Conservation (phyloP, 1,140 invertebrate species). For the Nasonia vitripennis region DNA sequence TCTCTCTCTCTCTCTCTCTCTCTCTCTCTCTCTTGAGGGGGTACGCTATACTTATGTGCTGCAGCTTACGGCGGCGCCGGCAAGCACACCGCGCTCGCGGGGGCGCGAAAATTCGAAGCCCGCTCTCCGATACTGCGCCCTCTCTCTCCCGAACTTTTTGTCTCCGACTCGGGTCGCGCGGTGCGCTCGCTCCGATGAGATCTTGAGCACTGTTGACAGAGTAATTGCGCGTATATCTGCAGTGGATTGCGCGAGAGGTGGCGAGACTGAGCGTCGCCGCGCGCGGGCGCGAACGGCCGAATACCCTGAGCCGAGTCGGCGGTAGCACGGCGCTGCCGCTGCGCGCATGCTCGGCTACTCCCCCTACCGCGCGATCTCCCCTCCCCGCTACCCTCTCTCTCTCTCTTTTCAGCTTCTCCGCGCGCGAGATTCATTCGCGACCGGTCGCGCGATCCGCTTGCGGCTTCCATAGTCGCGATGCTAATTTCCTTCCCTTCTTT, state of each 20-base stretch:
- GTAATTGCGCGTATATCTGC: slow-evolving; percentile 69
- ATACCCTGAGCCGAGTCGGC: slow-evolving; percentile 53
- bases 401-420: not conserved
- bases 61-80: too few relatives aligned
- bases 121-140: not conserved
- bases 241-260: slow-evolving; percentile 64
- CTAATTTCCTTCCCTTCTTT: too few relatives aligned
- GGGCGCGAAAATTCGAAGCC: not conserved
- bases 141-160: not conserved
- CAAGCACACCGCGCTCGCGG: too few relatives aligned
- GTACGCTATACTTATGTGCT: too few relatives aligned
- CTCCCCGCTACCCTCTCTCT: not conserved
- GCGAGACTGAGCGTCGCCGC: slow-evolving; percentile 71
- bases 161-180: not conserved
- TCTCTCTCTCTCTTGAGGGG: too few relatives aligned
- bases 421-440: not conserved
- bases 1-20: too few relatives aligned
- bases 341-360: slow-evolving; percentile 19
- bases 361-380: not conserved
- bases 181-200: not conserved
- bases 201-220: slow-evolving; percentile 64
- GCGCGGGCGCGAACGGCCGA: slow-evolving; percentile 59
- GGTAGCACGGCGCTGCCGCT: not conserved
- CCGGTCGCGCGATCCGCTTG: not conserved
- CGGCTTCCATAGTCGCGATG: not conserved